Evolutionary conservation across 1,140 invertebrate species (phyloP), one percentile per base, ranked within the genome.

Genomic region (Drosophila sp.): DNA sequence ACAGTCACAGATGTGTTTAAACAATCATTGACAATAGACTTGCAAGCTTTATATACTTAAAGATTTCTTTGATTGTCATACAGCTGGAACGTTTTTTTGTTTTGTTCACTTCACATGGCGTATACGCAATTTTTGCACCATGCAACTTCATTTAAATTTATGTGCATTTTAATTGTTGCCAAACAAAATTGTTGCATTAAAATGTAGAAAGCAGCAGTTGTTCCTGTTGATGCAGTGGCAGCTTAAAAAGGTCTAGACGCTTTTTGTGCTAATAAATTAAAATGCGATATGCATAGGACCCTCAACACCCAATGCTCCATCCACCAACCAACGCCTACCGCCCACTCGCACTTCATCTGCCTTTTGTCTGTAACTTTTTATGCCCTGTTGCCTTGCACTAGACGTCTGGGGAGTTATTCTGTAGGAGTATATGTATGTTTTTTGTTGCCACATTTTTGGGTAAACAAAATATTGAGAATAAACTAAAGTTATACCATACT

Each of bases 251-350:
- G 83, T 89, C 83, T 89, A 89, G 83, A 89, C 83, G 73, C 76
- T 87, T 87, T 87, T 87, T 89, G 83, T 87, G 76, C 83, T 89
- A 89, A 89, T 89, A 89, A 89, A 89, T 89, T 89, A 89, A 89
- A 89, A 89, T 89, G 79, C 83, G 72, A 80, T 89, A 83, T 89
- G 83, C 83, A 89, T 87, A 89, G 80, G 79, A 50, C 58, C 34
- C 27, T 62, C 56, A 67, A 65, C 70, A 78, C 61, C 72, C 80
- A 59, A 65, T 73, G 63, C 40, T 48, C 16, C 34, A 32, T 21
- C 36, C 51, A 56, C 27, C n/a, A n/a, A n/a, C 13, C 29, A 53
- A 34, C 70, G 43, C 21, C 56, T 72, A 53, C 32, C 54, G 34
- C 61, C 34, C 53, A 45, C 54, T 27, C 41, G 46, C 66, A 72